Evolutionary conservation across 2,113 vertebrate species (phyloP).

Genomic region (Plecotus auritus): DNA sequence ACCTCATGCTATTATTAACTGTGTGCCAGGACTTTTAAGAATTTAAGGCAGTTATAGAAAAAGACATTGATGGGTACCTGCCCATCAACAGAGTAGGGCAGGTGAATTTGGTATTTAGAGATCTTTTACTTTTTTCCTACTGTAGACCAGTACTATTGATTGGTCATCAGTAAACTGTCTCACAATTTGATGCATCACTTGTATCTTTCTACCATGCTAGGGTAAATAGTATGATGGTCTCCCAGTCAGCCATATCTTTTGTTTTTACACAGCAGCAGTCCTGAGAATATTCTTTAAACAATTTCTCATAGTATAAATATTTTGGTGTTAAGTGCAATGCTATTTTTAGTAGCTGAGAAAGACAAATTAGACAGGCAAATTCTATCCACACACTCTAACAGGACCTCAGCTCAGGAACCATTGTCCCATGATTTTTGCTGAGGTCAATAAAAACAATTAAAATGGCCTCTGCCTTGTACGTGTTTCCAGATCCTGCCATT

Average conservation of each 20-base stretch:
- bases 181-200: background rate
- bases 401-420: background rate
- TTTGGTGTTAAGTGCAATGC: background rate
- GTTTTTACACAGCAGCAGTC: background rate
- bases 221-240: background rate
- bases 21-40: background rate
- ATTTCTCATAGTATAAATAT: background rate
- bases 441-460: background rate
- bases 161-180: background rate
- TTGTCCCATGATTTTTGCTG: background rate
- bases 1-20: background rate
- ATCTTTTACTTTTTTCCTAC: background rate
- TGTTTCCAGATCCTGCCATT: background rate
- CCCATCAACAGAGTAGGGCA: background rate
- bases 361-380: background rate
- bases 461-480: background rate
- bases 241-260: background rate
- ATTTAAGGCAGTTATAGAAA: background rate
- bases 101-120: background rate
- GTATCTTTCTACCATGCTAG: background rate
- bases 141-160: background rate
- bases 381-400: background rate
- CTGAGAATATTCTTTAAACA: background rate
- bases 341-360: background rate
- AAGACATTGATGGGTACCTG: background rate